These are phyloP conservation scores for Nycteola revayana DNA, from an alignment of 2,888 invertebrate genomes.

Conservation along the genomic window DNA sequence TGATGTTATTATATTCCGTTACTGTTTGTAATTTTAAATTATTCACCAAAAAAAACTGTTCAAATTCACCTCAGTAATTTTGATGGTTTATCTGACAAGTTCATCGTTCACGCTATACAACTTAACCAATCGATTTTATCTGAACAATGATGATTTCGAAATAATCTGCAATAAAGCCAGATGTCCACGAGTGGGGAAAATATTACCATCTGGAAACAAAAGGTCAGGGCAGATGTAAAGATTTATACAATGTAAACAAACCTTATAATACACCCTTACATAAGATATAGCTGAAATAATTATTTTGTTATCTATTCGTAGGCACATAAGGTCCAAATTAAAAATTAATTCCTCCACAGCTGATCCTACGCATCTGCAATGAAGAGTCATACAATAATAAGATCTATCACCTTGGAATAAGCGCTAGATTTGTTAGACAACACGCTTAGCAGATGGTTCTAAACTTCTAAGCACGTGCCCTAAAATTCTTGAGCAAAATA, in stretches of 20 bases:
- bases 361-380: conserved; percentile 23
- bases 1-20: too few relatives aligned
- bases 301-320: conserved; percentile 6
- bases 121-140: too few relatives aligned
- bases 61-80: too few relatives aligned
- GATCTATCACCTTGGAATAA: not conserved
- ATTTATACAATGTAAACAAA: conserved; percentile 10
- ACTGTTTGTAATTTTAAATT: too few relatives aligned
- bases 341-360: conserved; percentile 13
- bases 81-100: too few relatives aligned
- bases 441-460: conserved; percentile 20
- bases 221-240: conserved; percentile 31
- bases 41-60: too few relatives aligned
- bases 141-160: not conserved
- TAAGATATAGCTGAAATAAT: conserved; percentile 11
- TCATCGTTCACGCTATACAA: too few relatives aligned
- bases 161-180: conserved; percentile 13
- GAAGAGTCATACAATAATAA: not conserved
- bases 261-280: conserved; percentile 11
- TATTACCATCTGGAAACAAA: conserved; percentile 31
- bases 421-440: not conserved
- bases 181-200: conserved; percentile 20
- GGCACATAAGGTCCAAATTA: conserved; percentile 15
- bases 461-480: conserved; percentile 25
- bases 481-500: conserved; percentile 23